These are phyloP conservation scores for Antechinus flavipes DNA, from an alignment of 2,113 vertebrate genomes.

Conservation along the genomic window DNA sequence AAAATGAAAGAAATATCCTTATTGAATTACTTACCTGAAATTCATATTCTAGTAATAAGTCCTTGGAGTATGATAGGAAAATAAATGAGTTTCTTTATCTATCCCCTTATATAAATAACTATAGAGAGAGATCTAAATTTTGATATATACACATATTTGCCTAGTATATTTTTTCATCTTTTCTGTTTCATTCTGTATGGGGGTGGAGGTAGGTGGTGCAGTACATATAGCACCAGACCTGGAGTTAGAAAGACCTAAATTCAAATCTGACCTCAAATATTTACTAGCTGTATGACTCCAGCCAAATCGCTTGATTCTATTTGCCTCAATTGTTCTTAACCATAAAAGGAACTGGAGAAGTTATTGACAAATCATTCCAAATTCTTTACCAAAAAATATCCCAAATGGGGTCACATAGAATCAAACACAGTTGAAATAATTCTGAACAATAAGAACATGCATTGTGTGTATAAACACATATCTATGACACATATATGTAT, in stretches of 20 bases:
- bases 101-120: fast-evolving
- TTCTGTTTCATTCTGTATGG: background rate
- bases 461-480: background rate
- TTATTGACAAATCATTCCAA: background rate
- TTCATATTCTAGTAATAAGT: background rate
- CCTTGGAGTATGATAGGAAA: fast-evolving
- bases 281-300: background rate
- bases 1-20: slow-evolving; percentile 39
- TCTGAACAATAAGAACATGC: background rate
- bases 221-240: background rate
- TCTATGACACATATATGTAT: background rate
- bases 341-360: background rate
- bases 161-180: background rate
- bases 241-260: background rate
- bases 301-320: background rate
- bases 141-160: too few relatives aligned
- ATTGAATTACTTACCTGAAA: background rate
- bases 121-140: too few relatives aligned
- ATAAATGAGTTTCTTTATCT: fast-evolving
- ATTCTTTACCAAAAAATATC: background rate
- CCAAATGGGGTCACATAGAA: background rate
- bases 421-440: background rate
- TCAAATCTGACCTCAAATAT: background rate
- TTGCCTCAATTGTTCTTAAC: background rate
- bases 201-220: background rate